Evolutionary conservation across 2,888 invertebrate species (phyloP), one percentile per base, ranked within the genome.

Genomic region (Ceramica pisi): DNA sequence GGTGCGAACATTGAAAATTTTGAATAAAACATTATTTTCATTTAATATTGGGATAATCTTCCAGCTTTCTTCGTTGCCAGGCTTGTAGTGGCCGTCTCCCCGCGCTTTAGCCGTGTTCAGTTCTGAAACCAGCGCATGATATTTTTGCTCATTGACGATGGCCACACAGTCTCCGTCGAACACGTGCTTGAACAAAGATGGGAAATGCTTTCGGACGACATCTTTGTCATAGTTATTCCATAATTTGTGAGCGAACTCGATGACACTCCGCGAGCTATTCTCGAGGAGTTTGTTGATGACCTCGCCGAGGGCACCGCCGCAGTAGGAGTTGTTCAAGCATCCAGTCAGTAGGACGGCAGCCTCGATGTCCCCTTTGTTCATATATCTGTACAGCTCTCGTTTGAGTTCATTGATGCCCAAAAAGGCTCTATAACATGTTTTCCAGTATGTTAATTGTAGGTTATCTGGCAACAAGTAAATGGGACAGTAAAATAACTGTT

Each of bases 401-500:
- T 75, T 76, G 9, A 76, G 60, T 57, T 65, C 51, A 7, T 61
- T 62, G 9, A 65, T 7, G 3, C 41, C 16, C 46, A 76, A 62
- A 48, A 21, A 76, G 3, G 41, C 70, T 50, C 19, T 76, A 41
- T 62, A 70, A 9, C 7, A 1, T 21, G n/a, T 61, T 0, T 41
- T 48, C 21, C 14, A 70, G 35, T n/a, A 1, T 14, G 51, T 46
- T 41, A 26, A 16, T 6, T 4, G 26, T 41, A 76, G 48, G n/a
- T 66, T 46, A 14, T 48, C 41, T 6, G 76, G 76, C 57, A 76
- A 26, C 5, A 35, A 38, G 62, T 70, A 76, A 41, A 51, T 59
- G 5, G 76, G 77, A 12, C 65, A 70, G 12, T 76, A 76, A 70
- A 76, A 35, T 35, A 76, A 62, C 7, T 57, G 70, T 57, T 70